phyloP scores from a whole-genome alignment of 2,888 invertebrate genomes.

The Cryptocephalus moraei region DNA sequence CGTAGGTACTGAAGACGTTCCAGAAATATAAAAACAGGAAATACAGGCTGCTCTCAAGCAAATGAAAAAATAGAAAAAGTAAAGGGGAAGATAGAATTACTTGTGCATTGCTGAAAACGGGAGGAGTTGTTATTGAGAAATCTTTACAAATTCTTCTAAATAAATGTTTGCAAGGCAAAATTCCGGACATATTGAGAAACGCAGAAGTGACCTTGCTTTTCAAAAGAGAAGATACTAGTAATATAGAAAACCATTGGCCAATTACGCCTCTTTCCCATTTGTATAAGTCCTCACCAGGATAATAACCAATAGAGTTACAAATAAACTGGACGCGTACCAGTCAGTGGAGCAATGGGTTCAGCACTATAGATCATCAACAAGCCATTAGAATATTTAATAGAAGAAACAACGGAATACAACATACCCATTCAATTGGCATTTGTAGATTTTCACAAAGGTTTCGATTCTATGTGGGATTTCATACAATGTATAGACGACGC shows the following conservation, averaged over 20 bases:
- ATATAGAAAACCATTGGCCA: conserved; percentile 1
- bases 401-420: background rate
- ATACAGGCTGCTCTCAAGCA: background rate
- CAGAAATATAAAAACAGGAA: background rate
- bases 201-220: background rate
- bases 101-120: no score
- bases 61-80: background rate
- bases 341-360: background rate
- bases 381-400: background rate
- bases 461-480: background rate
- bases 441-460: background rate
- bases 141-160: background rate
- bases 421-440: background rate
- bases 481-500: background rate
- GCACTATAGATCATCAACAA: conserved; percentile 1
- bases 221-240: background rate
- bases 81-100: background rate
- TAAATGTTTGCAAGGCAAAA: background rate
- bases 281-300: conserved; percentile 2
- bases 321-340: conserved; percentile 2
- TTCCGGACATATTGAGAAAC: background rate
- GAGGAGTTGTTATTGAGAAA: background rate
- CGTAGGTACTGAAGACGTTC: background rate
- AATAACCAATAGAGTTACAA: conserved; percentile 2
- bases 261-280: conserved; percentile 1